Evolutionary conservation across 2,888 invertebrate species (phyloP), one percentile per base, ranked within the genome.

Genomic region (Apotomis turbidana): DNA sequence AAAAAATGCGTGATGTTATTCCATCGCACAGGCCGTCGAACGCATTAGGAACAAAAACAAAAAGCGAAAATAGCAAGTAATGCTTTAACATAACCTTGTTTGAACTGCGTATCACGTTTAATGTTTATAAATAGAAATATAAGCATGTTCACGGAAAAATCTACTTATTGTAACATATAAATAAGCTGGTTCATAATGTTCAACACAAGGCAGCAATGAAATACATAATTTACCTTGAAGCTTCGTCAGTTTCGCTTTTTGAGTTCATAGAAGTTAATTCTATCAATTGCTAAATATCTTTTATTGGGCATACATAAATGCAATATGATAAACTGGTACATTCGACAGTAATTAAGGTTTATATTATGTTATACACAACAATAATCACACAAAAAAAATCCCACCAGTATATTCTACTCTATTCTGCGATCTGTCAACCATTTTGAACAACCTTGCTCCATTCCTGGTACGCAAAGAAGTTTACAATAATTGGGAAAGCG

Each of bases 201-300:
- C 63, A 38, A 41, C 52, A 63, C 15, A 58, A 52, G 62, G 58
- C 58, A 54, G 15, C 8, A 59, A 12, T 9, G 41, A 68, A 68
- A 58, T 62, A 62, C 44, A 64, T 64, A 67, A 27, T 70, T 90
- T 91, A 93, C 93, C 93, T 94, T 92, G 93, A 93, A 94, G 93
- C 93, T 93, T 93, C 93, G 93, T 91, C 93, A 89, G 90, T 87
- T 88, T 93, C 90, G 87, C 93, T 91, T 89, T 92, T 91, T 79
- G 93, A 88, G 93, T 92, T 94, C 93, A 94, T 94, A 93, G 93
- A 93, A 93, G 91, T 85, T 82, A 83, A 84, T 88, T 82, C 82
- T 88, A 79, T 84, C 76, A 77, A 81, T 83, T 81, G 82, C 83
- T 85, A 85, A 86, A 81, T 82, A 87, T 84, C 83, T 81, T 83